Evolutionary conservation across 1,140 invertebrate genomes (phyloP), one percentile per base, ranked within the genome.

Genomic region (Atta cephalotes): DNA sequence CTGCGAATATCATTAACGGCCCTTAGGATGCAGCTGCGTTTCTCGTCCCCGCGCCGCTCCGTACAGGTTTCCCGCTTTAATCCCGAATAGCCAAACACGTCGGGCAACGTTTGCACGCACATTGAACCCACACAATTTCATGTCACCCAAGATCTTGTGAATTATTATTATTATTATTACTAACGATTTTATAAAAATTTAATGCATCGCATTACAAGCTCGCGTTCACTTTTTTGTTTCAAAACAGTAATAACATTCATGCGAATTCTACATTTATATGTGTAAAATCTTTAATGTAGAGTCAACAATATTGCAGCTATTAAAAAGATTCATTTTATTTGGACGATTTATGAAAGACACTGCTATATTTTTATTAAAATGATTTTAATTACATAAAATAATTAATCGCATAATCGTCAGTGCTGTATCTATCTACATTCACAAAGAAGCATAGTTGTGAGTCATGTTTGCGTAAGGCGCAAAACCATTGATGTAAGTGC

Each of bases 1-100:
- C 89, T 91, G 89, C 89, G 91, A 93, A 93, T 93, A 92, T 93
- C 92, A 93, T 92, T 92, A 93, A 92, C 91, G 88, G 84, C 92
- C 88, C 89, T 86, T 91, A 90, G 90, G 88, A 92, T 89, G 89
- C 89, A 90, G 90, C 90, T 90, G 90, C 80, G 87, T 80, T 53
- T 51, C 87, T 88, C 74, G 45, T 85, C 45, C 76, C 68, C 25
- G 78, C 56, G 53, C 53, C 25, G 85, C 65, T 31, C 53, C 58
- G 35, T 39, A 74, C 79, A 10, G 60, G 68, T 39, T 81, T 86
- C 56, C 87, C 82, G 85, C 74, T 90, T 91, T 81, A 85, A 90
- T 88, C 70, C 80, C 49, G 49, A 68, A 35, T 49, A 84, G 60
- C 35, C 35, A 74, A 49, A 76, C 70, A 63, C 60, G 76, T 86